Percentiles rank a stretch among this genome's conserved stretches.
phyloP scores from a whole-genome alignment of 2,888 invertebrate genomes.

The Carpatolechia fugitivella region DNA sequence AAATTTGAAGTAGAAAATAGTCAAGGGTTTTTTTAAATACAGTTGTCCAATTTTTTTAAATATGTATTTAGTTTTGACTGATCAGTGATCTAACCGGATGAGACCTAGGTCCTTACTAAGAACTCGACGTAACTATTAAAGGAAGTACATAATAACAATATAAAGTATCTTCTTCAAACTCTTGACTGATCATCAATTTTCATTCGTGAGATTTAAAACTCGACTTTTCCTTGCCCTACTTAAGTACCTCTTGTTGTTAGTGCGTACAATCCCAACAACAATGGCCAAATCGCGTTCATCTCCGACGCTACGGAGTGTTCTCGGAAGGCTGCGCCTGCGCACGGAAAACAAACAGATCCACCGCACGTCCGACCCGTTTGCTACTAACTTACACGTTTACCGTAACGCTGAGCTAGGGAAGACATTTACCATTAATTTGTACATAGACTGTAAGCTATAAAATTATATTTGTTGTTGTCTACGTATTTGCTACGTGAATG shows the following conservation, averaged over 20 bases:
- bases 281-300: background rate
- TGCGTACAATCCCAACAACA: background rate
- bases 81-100: too few relatives aligned
- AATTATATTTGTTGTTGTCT: too few relatives aligned
- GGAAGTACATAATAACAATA: background rate
- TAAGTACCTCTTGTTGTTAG: background rate
- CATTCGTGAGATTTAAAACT: background rate
- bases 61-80: too few relatives aligned
- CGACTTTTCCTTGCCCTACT: background rate
- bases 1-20: too few relatives aligned
- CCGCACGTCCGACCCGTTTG: conserved; percentile 65
- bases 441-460: too few relatives aligned
- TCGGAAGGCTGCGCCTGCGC: conserved; percentile 41
- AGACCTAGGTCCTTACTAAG: too few relatives aligned
- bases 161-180: too few relatives aligned
- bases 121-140: too few relatives aligned
- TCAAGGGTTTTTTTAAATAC: too few relatives aligned
- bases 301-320: conserved; percentile 37
- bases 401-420: conserved; percentile 54
- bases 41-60: too few relatives aligned
- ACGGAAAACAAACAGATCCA: conserved; percentile 64
- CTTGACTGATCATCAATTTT: background rate
- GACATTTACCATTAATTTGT: conserved; percentile 21
- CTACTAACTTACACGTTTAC: conserved; percentile 62
- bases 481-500: background rate